Percentiles rank a stretch among this genome's conserved stretches.
Evolutionary conservation across 2,797 vertebrate genomes (phyloP).

Genomic region (Prionace glauca): DNA sequence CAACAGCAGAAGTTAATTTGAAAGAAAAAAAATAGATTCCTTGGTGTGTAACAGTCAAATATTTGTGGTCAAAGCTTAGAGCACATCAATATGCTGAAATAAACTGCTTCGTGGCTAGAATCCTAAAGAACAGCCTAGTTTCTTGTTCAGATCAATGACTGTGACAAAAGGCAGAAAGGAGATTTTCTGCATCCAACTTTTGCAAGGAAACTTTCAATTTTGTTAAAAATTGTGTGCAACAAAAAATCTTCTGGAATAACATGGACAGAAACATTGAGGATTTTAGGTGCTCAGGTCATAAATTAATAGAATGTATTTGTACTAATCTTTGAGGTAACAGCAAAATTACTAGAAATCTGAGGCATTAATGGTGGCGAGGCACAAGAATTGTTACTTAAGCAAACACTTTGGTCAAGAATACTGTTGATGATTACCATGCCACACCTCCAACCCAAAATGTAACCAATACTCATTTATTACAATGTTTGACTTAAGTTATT

Average conservation of each 20-base stretch:
- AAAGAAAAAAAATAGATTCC: slow-evolving; percentile 23
- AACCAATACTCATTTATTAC: slow-evolving; percentile 19
- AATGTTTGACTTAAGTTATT: slow-evolving; percentile 15
- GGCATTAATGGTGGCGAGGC: slow-evolving; percentile 36
- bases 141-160: not conserved
- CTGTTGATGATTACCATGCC: slow-evolving; percentile 29
- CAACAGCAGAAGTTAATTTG: slow-evolving; percentile 50
- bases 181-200: slow-evolving; percentile 1
- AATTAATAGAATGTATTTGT: slow-evolving; percentile 23
- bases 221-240: not conserved
- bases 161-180: not conserved
- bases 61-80: slow-evolving; percentile 36
- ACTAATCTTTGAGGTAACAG: slow-evolving; percentile 32
- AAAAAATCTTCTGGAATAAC: not conserved
- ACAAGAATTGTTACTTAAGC: slow-evolving; percentile 35
- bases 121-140: not conserved
- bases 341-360: slow-evolving; percentile 30
- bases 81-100: slow-evolving; percentile 29
- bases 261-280: slow-evolving; percentile 17
- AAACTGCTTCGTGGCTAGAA: slow-evolving; percentile 14
- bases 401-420: slow-evolving; percentile 38
- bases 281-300: slow-evolving; percentile 2
- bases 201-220: slow-evolving; percentile 12
- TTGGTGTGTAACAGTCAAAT: slow-evolving; percentile 31
- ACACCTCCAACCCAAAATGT: slow-evolving; percentile 9